Evolutionary conservation across 2,888 invertebrate species (phyloP).

Genomic region (Drosophila stalkeri): DNA sequence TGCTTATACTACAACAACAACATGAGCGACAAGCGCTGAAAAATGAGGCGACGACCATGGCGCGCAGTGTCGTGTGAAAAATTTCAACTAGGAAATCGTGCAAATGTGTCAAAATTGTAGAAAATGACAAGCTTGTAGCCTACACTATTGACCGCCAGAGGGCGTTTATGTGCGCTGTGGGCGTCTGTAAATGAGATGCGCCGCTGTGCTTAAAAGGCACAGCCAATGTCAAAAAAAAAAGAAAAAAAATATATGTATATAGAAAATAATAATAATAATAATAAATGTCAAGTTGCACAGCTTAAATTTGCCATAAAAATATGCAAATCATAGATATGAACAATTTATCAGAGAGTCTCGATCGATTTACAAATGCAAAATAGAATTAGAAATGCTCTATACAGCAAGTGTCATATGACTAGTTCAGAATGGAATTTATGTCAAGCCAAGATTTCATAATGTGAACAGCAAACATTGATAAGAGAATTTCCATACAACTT

Average conservation of each 20-base stretch:
- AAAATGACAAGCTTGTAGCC: slow-evolving; percentile 39
- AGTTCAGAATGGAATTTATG: background rate
- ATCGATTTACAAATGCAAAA: slow-evolving; percentile 12
- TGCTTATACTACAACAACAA: slow-evolving; percentile 27
- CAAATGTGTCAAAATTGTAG: slow-evolving; percentile 75
- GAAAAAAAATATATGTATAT: too few relatives aligned
- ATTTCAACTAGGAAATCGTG: slow-evolving; percentile 67
- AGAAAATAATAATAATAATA: background rate
- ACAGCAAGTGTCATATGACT: background rate
- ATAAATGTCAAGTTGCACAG: slow-evolving; percentile 19
- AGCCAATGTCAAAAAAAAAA: slow-evolving; percentile 58
- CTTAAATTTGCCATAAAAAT: slow-evolving; percentile 43
- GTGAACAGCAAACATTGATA: background rate
- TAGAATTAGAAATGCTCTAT: slow-evolving; percentile 4
- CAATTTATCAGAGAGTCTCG: background rate
- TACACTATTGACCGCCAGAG: slow-evolving; percentile 28
- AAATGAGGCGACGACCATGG: slow-evolving; percentile 58
- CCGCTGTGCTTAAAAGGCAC: slow-evolving; percentile 8
- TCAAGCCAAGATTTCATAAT: background rate
- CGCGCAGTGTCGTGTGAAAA: slow-evolving; percentile 60
- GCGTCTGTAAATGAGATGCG: slow-evolving; percentile 23
- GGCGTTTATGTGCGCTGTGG: slow-evolving; percentile 30
- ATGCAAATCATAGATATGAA: slow-evolving; percentile 51
- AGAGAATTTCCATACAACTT: background rate
- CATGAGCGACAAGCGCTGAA: slow-evolving; percentile 44